phyloP scores from a whole-genome alignment of 2,113 vertebrate genomes.

The Pterocles burchelli region DNA sequence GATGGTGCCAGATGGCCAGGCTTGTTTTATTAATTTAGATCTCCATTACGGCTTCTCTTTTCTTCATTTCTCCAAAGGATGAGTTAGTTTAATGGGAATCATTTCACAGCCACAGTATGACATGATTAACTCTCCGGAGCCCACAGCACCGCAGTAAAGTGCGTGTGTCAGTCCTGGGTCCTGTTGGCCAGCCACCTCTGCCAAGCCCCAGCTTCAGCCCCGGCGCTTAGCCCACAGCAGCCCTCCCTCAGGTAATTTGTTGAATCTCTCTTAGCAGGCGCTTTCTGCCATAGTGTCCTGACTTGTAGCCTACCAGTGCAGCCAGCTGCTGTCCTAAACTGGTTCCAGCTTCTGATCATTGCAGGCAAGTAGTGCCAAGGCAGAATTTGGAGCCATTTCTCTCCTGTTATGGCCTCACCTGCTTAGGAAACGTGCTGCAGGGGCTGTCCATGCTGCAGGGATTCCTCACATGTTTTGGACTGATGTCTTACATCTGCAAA shows the following conservation, averaged over 20 bases:
- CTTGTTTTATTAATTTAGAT: constrained; percentile 63
- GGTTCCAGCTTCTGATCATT: neutral
- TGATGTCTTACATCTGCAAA: accelerated
- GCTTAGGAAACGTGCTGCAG: accelerated
- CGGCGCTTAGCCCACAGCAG: neutral
- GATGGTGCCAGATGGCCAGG: constrained; percentile 52
- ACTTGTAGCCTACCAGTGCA: neutral
- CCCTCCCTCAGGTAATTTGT: neutral
- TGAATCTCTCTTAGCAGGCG: neutral
- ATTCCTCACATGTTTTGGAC: accelerated
- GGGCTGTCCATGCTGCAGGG: neutral
- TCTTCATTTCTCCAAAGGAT: constrained; percentile 27
- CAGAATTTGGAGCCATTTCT: accelerated
- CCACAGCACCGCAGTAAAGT: accelerated
- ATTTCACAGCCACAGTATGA: neutral
- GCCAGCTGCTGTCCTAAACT: neutral
- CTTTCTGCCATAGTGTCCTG: neutral
- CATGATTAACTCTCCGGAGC: neutral
- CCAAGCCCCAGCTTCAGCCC: neutral
- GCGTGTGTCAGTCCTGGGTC: accelerated
- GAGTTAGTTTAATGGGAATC: neutral
- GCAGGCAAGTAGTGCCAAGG: accelerated
- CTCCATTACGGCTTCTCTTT: constrained; percentile 9
- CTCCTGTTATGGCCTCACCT: accelerated
- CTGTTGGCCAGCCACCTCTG: accelerated